Percentiles rank a stretch among this genome's conserved stretches.
Conservation (phyloP, 2,113 vertebrate species). For the Larimichthys crocea region DNA sequence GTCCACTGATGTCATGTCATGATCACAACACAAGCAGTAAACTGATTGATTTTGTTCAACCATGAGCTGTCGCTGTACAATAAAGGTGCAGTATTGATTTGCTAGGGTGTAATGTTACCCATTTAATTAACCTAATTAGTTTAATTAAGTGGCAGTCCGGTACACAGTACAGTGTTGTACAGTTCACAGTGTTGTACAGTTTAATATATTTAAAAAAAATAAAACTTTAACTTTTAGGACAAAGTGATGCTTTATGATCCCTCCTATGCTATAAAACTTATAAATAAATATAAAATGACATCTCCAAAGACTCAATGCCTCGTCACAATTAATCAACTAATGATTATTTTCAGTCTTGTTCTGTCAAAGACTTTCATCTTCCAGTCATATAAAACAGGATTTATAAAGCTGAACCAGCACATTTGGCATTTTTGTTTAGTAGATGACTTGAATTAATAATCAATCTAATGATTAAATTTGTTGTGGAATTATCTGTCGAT, state of each 20-base stretch:
- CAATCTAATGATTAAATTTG: neutral
- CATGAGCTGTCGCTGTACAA: neutral
- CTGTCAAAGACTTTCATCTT: no score
- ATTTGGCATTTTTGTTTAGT: neutral
- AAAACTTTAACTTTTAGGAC: neutral
- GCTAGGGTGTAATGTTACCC: neutral
- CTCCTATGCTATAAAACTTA: neutral
- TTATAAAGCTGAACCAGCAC: neutral
- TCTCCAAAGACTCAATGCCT: neutral
- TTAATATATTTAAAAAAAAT: no score
- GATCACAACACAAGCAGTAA: neutral
- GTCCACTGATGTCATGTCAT: neutral
- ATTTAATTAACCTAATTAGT: no score
- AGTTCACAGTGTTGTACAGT: neutral
- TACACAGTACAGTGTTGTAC: neutral
- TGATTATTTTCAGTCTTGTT: neutral
- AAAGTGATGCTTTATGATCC: neutral
- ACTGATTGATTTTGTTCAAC: neutral
- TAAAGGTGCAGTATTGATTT: neutral
- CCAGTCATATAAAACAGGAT: neutral
- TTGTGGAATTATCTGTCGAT: neutral
- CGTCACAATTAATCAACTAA: neutral
- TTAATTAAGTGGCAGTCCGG: neutral
- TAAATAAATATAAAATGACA: neutral
- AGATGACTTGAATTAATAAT: neutral